Base-by-base conservation (phyloP, 2,113 vertebrate genomes). In the Sturnus vulgaris region DNA sequence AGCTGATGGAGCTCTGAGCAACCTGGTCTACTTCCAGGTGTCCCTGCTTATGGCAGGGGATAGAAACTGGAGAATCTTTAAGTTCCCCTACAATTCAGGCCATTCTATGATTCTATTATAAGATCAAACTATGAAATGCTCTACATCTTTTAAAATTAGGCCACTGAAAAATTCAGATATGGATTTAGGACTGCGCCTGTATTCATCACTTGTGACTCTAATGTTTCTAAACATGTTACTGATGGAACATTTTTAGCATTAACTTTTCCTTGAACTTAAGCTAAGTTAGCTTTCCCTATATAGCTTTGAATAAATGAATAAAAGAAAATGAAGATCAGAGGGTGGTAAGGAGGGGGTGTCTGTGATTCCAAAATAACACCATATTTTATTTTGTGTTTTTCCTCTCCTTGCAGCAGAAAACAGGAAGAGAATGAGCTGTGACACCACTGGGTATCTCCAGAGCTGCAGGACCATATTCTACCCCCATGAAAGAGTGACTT, bases 261-360 rank as follows among this genome's bases (percentile, higher is more conserved):
- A 83, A 72, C 21, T 69, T 96, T 77, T 89, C 6, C n/a, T 69
- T 81, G 63, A 91, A 76, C 61, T 53, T 61, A 37, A 70, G 27
- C 47, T 47, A 57, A 70, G 8, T 33, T 63, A n/a, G 9, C 5
- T 76, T 95, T 75, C 72, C 35, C 23, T 55, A 16, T 35, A 42
- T 33, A 76, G 7, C 19, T 84, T 73, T 75, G 46, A 89, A 86
- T 30, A 64, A 64, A 82, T 82, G 79, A 55, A 83, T 86, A 8
- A 20, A 61, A 61, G 21, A 86, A 76, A 86, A 68, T 0, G 33
- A 77, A 65, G 23, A 80, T 50, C 69, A 82, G 52, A 85, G 71
- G 7, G 15, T 10, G 12, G 5, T 55, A 13, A 27, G 10, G 37
- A 22, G 70, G 10, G 17, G 39, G 24, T 88, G 33, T 24, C 40